Conservation (phyloP, 2,797 vertebrate genomes). For the Danio aesculapii region DNA sequence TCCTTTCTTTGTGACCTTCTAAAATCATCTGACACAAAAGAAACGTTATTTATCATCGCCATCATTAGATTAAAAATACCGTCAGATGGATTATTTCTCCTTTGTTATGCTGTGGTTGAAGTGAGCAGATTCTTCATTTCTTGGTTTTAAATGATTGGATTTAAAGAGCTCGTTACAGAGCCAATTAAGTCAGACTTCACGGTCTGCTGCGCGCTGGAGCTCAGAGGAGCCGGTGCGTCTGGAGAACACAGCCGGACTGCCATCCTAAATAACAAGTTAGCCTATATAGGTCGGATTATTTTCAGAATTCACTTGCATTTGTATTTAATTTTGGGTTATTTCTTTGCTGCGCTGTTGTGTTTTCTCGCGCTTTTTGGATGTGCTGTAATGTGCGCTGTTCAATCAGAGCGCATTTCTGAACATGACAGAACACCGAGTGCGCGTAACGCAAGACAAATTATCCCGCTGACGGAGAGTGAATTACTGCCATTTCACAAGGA, state of each 20-base stretch:
- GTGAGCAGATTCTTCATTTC: constrained; percentile 24
- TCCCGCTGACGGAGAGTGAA: constrained; percentile 44
- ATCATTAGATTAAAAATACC: not conserved
- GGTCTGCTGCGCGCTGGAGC: constrained; percentile 48
- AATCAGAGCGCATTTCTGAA: constrained; percentile 51
- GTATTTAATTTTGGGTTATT: not conserved
- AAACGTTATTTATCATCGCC: constrained; percentile 21
- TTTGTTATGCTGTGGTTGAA: constrained; percentile 1
- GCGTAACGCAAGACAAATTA: constrained; percentile 53
- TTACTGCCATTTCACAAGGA: constrained; percentile 44
- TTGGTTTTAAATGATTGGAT: constrained; percentile 13
- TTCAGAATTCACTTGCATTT: not conserved
- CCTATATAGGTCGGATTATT: constrained; percentile 14
- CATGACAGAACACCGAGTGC: constrained; percentile 45
- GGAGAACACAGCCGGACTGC: constrained; percentile 16
- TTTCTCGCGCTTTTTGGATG: constrained; percentile 1
- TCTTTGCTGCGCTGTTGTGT: not conserved
- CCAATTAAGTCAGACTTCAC: constrained; percentile 55
- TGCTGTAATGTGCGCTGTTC: constrained; percentile 41
- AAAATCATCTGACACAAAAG: constrained; percentile 12
- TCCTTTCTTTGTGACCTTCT: constrained; percentile 30
- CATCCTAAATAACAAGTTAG: constrained; percentile 32
- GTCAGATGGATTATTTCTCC: not conserved
- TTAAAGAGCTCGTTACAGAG: constrained; percentile 47
- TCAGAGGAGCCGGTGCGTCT: constrained; percentile 16